Evolutionary conservation across 2,888 invertebrate genomes (phyloP).

Genomic region (Meiosimyza platycephala): DNA sequence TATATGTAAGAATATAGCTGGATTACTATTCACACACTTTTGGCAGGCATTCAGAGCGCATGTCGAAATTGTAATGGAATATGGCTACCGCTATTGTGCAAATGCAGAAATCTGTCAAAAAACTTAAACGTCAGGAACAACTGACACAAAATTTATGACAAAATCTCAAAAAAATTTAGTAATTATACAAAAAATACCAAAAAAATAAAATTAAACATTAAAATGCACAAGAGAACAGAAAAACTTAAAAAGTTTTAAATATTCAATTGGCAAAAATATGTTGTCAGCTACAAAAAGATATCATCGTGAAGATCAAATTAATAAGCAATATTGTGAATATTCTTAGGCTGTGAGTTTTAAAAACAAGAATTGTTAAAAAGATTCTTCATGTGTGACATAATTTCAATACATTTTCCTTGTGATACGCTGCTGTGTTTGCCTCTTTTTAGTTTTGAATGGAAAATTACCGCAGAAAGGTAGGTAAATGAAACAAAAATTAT

Average conservation of each 20-base stretch:
- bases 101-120: slow-evolving; percentile 36
- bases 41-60: slow-evolving; percentile 33
- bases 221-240: no score
- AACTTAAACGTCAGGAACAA: slow-evolving; percentile 42
- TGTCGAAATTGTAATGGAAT: slow-evolving; percentile 29
- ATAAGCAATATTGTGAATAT: no score
- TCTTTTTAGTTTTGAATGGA: slow-evolving; percentile 56
- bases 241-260: no score
- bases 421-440: no score
- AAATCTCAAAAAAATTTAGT: neutral
- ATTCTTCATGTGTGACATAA: no score
- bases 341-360: no score
- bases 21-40: slow-evolving; percentile 35
- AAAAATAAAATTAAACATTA: no score
- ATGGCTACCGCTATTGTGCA: slow-evolving; percentile 25
- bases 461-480: slow-evolving; percentile 65
- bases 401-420: no score
- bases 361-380: no score
- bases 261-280: no score
- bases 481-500: slow-evolving; percentile 40
- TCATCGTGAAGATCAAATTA: no score
- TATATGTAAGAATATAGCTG: neutral
- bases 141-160: slow-evolving; percentile 42
- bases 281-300: no score
- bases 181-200: neutral